Percentiles rank a stretch among this genome's conserved stretches.
These are phyloP conservation scores for Drosophila burlai DNA, from an alignment of 1,140 invertebrate species.

Conservation along the genomic window DNA sequence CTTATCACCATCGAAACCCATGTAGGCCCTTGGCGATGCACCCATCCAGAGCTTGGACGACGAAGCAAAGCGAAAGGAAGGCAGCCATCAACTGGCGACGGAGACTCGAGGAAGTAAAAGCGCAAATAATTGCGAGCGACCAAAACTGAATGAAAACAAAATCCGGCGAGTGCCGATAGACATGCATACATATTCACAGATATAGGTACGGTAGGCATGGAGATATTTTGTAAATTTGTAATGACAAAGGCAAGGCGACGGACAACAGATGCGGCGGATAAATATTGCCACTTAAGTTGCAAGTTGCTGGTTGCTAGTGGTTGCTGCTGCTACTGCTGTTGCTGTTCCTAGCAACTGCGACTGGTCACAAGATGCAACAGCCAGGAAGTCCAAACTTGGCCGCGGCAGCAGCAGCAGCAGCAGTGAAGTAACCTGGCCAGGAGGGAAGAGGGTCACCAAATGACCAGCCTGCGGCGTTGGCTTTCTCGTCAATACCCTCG, in stretches of 20 bases:
- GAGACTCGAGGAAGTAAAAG: constrained; percentile 65
- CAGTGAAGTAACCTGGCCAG: constrained; percentile 58
- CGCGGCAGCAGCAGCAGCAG: constrained; percentile 26
- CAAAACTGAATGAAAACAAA: constrained; percentile 21
- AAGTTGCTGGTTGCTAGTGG: constrained; percentile 23
- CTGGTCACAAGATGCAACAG: constrained; percentile 63
- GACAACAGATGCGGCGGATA: constrained; percentile 58
- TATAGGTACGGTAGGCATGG: neutral
- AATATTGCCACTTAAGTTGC: constrained; percentile 60
- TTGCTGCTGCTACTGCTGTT: constrained; percentile 1
- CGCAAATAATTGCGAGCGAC: constrained; percentile 63
- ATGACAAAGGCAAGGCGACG: constrained; percentile 41
- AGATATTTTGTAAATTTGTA: constrained; percentile 47
- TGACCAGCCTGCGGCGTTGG: constrained; percentile 16
- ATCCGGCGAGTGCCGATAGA: constrained; percentile 3
- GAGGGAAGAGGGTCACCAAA: constrained; percentile 41
- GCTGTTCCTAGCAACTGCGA: constrained; percentile 5
- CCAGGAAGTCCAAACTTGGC: constrained; percentile 56
- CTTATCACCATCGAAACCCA: constrained; percentile 19
- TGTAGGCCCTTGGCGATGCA: constrained; percentile 42
- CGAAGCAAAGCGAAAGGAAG: constrained; percentile 41
- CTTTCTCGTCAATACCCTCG: constrained; percentile 13
- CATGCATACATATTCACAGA: neutral
- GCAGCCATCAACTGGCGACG: constrained; percentile 38
- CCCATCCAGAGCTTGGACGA: constrained; percentile 13